A percentile compares a stretch with the other conserved stretches of the same genome.
These are phyloP conservation scores for Lindbergichthys nudifrons DNA, from an alignment of 2,797 vertebrate species.

Conservation along the genomic window DNA sequence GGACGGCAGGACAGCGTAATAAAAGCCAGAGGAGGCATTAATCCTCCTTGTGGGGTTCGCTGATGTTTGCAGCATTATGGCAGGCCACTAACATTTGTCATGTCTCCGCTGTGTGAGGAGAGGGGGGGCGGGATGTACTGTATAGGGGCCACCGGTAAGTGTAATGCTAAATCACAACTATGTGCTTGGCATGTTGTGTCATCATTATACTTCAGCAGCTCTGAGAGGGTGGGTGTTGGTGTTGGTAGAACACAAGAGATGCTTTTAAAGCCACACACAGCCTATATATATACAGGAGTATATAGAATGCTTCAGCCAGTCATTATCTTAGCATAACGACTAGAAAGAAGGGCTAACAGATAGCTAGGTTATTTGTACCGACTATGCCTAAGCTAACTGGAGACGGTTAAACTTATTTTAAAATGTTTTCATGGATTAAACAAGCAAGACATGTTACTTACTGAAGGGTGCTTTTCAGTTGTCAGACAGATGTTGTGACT, in stretches of 20 bases:
- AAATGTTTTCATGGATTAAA: not conserved
- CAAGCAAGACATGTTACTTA: not conserved
- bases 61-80: constrained; percentile 81
- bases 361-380: too few relatives aligned
- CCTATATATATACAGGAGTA: constrained; percentile 1
- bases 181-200: constrained; percentile 64
- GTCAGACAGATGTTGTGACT: not conserved
- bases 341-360: too few relatives aligned
- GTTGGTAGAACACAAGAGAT: not conserved
- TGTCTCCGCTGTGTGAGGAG: constrained; percentile 19
- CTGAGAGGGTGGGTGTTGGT: constrained; percentile 5
- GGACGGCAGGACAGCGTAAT: constrained; percentile 78
- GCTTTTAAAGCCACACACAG: not conserved
- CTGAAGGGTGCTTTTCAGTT: not conserved
- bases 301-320: not conserved
- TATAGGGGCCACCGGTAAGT: constrained; percentile 55
- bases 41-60: constrained; percentile 78
- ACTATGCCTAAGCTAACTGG: too few relatives aligned
- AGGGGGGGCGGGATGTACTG: constrained; percentile 24
- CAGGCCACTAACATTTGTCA: constrained; percentile 72
- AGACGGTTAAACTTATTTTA: not conserved
- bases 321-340: not conserved
- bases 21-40: constrained; percentile 76
- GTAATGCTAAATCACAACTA: constrained; percentile 69
- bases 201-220: constrained; percentile 52